These are phyloP conservation scores for Laticauda laticaudata DNA, from an alignment of 2,113 vertebrate species.

Conservation along the genomic window DNA sequence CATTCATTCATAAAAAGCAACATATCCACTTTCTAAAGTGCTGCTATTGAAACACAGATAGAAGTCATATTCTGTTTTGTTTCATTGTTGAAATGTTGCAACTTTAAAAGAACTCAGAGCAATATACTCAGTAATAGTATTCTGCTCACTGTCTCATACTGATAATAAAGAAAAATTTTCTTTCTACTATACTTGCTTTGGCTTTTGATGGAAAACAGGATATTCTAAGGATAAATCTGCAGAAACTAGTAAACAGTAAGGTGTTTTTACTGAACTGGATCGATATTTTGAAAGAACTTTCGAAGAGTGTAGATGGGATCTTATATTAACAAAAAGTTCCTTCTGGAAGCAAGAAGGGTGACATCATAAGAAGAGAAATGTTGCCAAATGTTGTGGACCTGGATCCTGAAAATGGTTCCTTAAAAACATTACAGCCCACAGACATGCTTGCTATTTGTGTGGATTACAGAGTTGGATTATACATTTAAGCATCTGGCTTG, in stretches of 20 bases:
- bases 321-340: not conserved
- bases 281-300: not conserved
- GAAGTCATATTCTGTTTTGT: slow-evolving; percentile 1
- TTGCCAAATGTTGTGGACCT: not conserved
- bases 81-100: not conserved
- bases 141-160: not conserved
- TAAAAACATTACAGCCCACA: not conserved
- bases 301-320: not conserved
- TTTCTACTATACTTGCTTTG: not conserved
- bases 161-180: not conserved
- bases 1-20: slow-evolving; percentile 49
- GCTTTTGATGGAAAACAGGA: not conserved
- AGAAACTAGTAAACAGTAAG: not conserved
- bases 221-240: not conserved
- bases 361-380: not conserved
- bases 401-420: not conserved
- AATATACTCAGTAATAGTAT: not conserved
- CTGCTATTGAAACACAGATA: slow-evolving; percentile 9
- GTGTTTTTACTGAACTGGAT: not conserved
- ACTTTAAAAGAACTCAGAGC: fast-evolving
- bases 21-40: not conserved
- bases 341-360: not conserved
- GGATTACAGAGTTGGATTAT: slow-evolving; percentile 44
- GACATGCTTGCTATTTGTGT: slow-evolving; percentile 32
- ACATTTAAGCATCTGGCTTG: slow-evolving; percentile 32